Evolutionary conservation across 2,113 vertebrate genomes (phyloP).

Genomic region (Salminus brasiliensis): DNA sequence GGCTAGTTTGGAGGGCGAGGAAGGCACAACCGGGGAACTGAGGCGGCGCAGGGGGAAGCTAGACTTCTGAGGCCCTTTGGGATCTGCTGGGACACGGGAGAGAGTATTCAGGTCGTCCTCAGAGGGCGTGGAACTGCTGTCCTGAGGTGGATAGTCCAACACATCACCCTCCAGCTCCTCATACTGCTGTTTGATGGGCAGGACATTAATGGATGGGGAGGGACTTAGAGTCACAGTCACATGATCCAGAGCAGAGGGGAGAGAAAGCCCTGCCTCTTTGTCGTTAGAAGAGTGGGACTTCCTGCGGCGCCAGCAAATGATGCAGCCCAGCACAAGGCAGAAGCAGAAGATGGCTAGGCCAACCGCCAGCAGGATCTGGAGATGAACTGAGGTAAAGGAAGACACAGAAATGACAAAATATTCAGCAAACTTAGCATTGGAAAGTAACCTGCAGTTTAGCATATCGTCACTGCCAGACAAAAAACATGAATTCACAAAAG

Average conservation of each 20-base stretch:
- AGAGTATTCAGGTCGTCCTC: conserved; percentile 65
- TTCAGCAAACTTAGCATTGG: background rate
- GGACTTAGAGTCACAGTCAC: conserved; percentile 59
- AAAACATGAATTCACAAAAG: too few relatives aligned
- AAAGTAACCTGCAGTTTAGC: too few relatives aligned
- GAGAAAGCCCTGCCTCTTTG: conserved; percentile 63
- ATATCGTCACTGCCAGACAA: too few relatives aligned
- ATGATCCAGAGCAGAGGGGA: conserved; percentile 39
- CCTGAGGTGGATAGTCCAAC: conserved; percentile 62
- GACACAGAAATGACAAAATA: conserved; percentile 1
- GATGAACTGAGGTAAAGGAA: conserved; percentile 66
- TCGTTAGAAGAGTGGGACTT: conserved; percentile 50
- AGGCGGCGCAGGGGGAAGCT: conserved; percentile 55
- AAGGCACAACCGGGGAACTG: conserved; percentile 63
- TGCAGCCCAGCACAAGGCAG: conserved; percentile 76
- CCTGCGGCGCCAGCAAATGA: conserved; percentile 71
- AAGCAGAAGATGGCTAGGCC: conserved; percentile 79
- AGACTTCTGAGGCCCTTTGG: conserved; percentile 41
- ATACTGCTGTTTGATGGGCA: conserved; percentile 72
- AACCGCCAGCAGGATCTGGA: conserved; percentile 74
- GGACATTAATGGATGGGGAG: conserved; percentile 53
- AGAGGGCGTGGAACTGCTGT: conserved; percentile 65
- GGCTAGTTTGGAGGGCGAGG: conserved; percentile 4
- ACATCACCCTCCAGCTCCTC: conserved; percentile 71
- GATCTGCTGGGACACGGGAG: conserved; percentile 50